A percentile compares a stretch with the other conserved stretches of the same genome.
These are phyloP conservation scores for Excalfactoria chinensis DNA, from an alignment of 2,113 vertebrate genomes.

Conservation along the genomic window DNA sequence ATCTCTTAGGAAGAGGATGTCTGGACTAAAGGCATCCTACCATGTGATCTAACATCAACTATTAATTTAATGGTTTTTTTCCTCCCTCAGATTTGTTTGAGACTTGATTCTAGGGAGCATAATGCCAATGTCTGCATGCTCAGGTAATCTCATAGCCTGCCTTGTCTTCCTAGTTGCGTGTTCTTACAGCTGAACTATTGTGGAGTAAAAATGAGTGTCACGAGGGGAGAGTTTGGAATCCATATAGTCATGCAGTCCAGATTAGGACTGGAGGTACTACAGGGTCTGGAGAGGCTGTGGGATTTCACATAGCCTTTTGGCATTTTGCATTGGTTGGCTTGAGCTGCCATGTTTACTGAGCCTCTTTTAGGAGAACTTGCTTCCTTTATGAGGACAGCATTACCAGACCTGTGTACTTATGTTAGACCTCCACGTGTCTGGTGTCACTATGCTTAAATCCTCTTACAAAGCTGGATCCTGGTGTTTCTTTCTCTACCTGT, in stretches of 20 bases:
- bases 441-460: neutral
- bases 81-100: neutral
- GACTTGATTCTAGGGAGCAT: neutral
- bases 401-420: neutral
- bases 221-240: neutral
- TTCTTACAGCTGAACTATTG: neutral
- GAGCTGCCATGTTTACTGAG: neutral
- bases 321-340: neutral
- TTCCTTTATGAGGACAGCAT: neutral
- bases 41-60: neutral
- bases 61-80: neutral
- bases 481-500: fast-evolving
- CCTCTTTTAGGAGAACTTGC: neutral
- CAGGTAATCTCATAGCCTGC: neutral
- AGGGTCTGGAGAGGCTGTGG: neutral
- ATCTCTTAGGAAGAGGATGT: neutral
- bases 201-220: neutral
- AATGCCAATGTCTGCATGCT: fast-evolving
- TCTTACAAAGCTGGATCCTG: neutral
- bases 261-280: neutral
- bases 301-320: neutral
- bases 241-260: neutral
- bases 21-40: neutral
- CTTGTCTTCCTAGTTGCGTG: neutral
- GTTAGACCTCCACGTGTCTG: neutral